These are phyloP conservation scores for Zaprionus nigranus DNA, from an alignment of 1,140 invertebrate genomes.

Conservation along the genomic window DNA sequence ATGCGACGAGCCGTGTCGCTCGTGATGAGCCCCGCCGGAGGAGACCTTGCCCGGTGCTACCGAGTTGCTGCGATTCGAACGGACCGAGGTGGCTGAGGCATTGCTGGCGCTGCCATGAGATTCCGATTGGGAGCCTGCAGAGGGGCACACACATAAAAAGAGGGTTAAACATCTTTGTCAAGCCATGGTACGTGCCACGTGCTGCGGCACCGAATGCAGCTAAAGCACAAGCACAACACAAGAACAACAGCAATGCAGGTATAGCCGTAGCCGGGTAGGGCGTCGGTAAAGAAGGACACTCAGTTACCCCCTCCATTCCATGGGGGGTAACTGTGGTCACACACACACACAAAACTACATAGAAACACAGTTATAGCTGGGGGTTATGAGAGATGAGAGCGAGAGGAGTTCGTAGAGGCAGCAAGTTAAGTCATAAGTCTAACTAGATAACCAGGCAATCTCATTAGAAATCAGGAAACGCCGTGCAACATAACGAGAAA, in stretches of 20 bases:
- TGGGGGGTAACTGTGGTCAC: slow-evolving; percentile 10
- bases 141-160: background rate
- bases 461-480: slow-evolving; percentile 33
- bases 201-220: slow-evolving; percentile 35
- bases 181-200: background rate
- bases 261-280: slow-evolving; percentile 1
- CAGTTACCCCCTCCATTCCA: slow-evolving; percentile 7
- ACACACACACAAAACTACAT: slow-evolving; percentile 34
- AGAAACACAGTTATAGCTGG: slow-evolving; percentile 8
- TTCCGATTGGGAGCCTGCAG: slow-evolving; percentile 63
- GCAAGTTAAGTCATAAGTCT: slow-evolving; percentile 3
- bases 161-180: slow-evolving; percentile 13
- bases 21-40: slow-evolving; percentile 56
- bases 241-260: slow-evolving; percentile 27
- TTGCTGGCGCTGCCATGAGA: slow-evolving; percentile 78
- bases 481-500: slow-evolving; percentile 24
- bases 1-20: slow-evolving; percentile 73
- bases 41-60: slow-evolving; percentile 75
- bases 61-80: slow-evolving; percentile 81
- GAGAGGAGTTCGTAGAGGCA: slow-evolving; percentile 1
- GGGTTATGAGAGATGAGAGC: slow-evolving; percentile 13
- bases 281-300: slow-evolving; percentile 16
- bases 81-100: slow-evolving; percentile 76
- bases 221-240: slow-evolving; percentile 16
- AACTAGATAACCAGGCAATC: slow-evolving; percentile 29